Conservation (phyloP, 2,888 invertebrate species). For the Trichopoda pennipes region DNA sequence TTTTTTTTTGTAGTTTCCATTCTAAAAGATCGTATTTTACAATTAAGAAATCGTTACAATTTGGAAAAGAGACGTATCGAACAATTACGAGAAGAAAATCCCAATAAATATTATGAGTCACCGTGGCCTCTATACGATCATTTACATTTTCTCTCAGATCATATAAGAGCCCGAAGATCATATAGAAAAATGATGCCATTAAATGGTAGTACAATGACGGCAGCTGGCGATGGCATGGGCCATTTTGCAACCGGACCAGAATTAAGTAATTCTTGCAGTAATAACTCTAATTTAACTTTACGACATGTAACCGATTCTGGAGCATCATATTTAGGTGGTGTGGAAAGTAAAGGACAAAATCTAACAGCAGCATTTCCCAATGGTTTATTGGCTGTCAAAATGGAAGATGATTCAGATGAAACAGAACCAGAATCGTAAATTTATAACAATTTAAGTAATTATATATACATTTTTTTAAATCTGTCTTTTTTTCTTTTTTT, state of each 20-base stretch:
- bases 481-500: conserved; percentile 9
- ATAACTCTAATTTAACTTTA: conserved; percentile 67
- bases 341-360: conserved; percentile 29
- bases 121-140: conserved; percentile 80
- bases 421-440: conserved; percentile 69
- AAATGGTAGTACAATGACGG: conserved; percentile 6
- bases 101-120: conserved; percentile 73
- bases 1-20: conserved; percentile 74
- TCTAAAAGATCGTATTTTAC: conserved; percentile 80
- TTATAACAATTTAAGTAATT: background rate
- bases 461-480: conserved; percentile 1
- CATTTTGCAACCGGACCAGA: conserved; percentile 19
- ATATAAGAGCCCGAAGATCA: conserved; percentile 79
- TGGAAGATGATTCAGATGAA: conserved; percentile 70
- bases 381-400: conserved; percentile 71
- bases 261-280: conserved; percentile 59
- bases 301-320: conserved; percentile 4
- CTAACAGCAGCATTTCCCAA: conserved; percentile 67
- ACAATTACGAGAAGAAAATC: conserved; percentile 74
- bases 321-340: conserved; percentile 55
- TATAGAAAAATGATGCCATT: conserved; percentile 76
- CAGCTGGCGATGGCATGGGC: background rate
- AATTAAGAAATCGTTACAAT: conserved; percentile 81
- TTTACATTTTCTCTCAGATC: conserved; percentile 79
- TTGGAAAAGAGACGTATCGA: conserved; percentile 81